Evolutionary conservation across 2,797 vertebrate genomes (phyloP), one percentile per base, ranked within the genome.

Genomic region (Gobio occitaniae): DNA sequence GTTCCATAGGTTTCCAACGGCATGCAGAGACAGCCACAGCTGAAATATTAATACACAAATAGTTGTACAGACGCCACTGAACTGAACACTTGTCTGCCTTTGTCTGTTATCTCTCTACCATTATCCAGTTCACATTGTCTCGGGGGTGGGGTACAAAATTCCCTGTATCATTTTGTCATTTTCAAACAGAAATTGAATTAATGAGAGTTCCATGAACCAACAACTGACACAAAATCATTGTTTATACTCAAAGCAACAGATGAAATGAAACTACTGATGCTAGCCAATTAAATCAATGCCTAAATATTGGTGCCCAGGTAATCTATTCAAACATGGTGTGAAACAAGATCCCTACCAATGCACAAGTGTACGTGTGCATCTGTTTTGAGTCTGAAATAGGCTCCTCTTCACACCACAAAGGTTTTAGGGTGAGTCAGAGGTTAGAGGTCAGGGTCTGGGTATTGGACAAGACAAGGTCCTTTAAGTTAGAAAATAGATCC

Each of bases 361-460:
- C 89, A 90, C 90, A 93, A 90, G 88, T 92, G 90, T 84, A 77
- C 15, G 1, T 41, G 78, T 75, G 91, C 94, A 95, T 95, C 94
- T 96, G 95, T 94, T 94, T 91, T 88, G 89, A 66, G 88, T 92
- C 92, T 90, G 90, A 95, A 95, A 95, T 95, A 95, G 94, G 90
- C 92, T 92, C 92, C 89, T 92, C 91, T 88, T 91, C 90, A 92
- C 93, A 91, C 91, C 93, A 92, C 91, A 95, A 94, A 95, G 93
- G 93, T 94, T 94, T 93, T 75, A 81, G 72, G 77, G 56, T 70
- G 61, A 84, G 83, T 83, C 68, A 66, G 79, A 92, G 93, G 90
- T 93, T 89, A 90, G 76, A 81, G 85, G 71, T 78, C 86, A 84
- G 88, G 86, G 86, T 81, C 48, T 90, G 86, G 78, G 85, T 88